These are phyloP conservation scores for Calephelis perditalis DNA, from an alignment of 2,888 invertebrate species.

Conservation along the genomic window DNA sequence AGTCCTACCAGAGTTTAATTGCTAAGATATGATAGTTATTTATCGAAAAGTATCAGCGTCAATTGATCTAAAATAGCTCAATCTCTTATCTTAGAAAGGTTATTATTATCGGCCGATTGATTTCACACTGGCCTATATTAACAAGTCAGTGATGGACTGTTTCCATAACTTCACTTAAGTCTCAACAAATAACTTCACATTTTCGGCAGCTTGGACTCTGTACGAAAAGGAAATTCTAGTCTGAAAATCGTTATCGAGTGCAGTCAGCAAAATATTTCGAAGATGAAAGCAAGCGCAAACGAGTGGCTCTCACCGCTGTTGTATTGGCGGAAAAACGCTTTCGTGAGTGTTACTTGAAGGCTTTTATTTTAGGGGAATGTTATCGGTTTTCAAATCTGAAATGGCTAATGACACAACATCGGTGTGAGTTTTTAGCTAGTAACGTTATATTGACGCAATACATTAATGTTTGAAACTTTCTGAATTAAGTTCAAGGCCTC, in stretches of 20 bases:
- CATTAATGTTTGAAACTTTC: constrained; percentile 1
- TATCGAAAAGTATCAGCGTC: no score
- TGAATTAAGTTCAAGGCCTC: constrained; percentile 1
- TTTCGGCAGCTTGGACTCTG: no score
- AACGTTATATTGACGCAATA: constrained; percentile 7
- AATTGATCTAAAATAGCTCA: no score
- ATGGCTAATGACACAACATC: constrained; percentile 37
- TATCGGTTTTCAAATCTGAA: constrained; percentile 30
- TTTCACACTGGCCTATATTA: no score
- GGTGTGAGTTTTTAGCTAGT: constrained; percentile 12
- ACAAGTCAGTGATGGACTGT: no score
- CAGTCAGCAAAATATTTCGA: constrained; percentile 20
- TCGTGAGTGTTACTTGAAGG: constrained; percentile 29
- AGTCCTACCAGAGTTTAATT: no score
- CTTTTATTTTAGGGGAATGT: constrained; percentile 32
- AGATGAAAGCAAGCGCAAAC: constrained; percentile 23
- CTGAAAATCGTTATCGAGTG: background rate
- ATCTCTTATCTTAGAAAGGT: no score
- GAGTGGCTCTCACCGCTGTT: constrained; percentile 31
- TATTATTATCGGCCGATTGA: no score
- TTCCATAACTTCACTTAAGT: no score
- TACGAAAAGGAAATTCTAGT: no score
- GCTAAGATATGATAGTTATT: no score
- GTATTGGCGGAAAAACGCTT: constrained; percentile 29
- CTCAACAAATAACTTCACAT: no score